Evolutionary conservation across 1,140 invertebrate species (phyloP).

Genomic region (Hyposmocoma kahamanoa): DNA sequence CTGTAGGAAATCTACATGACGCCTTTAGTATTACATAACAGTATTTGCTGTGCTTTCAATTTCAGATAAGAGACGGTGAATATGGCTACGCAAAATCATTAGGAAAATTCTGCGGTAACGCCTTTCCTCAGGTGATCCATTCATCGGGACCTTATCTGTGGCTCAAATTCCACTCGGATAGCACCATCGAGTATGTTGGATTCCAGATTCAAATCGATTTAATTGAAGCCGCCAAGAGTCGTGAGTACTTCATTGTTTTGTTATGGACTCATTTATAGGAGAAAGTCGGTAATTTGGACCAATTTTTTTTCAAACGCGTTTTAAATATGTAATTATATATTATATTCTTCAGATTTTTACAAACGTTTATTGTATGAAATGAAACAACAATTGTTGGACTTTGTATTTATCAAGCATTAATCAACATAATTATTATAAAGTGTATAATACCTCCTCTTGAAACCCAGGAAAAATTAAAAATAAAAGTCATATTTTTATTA

Average conservation of each 20-base stretch:
- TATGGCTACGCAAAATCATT: slow-evolving; percentile 43
- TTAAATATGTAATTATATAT: too few species aligned
- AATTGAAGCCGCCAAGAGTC: slow-evolving; percentile 22
- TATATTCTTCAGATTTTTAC: too few species aligned
- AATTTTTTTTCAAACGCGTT: background rate
- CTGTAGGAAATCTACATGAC: too few species aligned
- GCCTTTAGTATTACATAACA: too few species aligned
- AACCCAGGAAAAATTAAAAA: too few species aligned
- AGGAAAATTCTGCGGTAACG: slow-evolving; percentile 43
- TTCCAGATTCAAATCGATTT: slow-evolving; percentile 51
- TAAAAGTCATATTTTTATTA: too few species aligned
- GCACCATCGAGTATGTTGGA: slow-evolving; percentile 62
- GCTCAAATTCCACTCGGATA: slow-evolving; percentile 59
- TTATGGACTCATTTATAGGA: background rate
- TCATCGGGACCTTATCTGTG: slow-evolving; percentile 49
- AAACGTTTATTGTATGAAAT: background rate
- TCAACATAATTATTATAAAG: background rate
- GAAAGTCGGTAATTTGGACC: background rate
- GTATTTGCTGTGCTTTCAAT: too few species aligned
- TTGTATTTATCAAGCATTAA: background rate
- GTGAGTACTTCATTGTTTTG: slow-evolving; percentile 29
- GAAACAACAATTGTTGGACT: background rate
- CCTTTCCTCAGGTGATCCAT: slow-evolving; percentile 44
- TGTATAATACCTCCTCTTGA: too few species aligned
- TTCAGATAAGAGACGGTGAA: slow-evolving; percentile 50